Evolutionary conservation across 2,888 invertebrate genomes (phyloP).

Genomic region (Xanthorhoe designata): DNA sequence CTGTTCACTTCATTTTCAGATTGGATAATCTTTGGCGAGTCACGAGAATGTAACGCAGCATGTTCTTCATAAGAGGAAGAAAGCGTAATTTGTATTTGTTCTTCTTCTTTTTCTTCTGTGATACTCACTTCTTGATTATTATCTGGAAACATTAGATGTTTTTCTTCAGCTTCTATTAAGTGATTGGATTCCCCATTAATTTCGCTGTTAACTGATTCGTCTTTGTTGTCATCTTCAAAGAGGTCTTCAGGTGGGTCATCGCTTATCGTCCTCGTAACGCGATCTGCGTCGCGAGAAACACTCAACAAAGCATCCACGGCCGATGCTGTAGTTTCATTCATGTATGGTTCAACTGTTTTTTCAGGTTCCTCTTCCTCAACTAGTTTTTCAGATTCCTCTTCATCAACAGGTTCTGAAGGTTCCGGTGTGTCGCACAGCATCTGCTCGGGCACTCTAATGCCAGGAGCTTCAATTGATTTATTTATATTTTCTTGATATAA

Average conservation of each 20-base stretch:
- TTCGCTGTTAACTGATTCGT: slow-evolving; percentile 42
- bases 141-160: slow-evolving; percentile 14
- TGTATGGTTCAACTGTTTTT: slow-evolving; percentile 56
- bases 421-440: slow-evolving; percentile 35
- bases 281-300: slow-evolving; percentile 75
- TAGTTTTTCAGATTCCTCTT: slow-evolving; percentile 48
- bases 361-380: slow-evolving; percentile 44
- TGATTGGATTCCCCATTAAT: slow-evolving; percentile 49
- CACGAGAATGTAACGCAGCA: neutral
- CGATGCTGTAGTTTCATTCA: slow-evolving; percentile 77
- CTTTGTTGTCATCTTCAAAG: slow-evolving; percentile 76
- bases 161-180: slow-evolving; percentile 7
- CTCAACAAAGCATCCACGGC: slow-evolving; percentile 80
- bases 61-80: slow-evolving; percentile 11
- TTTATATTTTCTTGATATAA: slow-evolving; percentile 28
- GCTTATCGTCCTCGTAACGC: slow-evolving; percentile 73
- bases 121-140: slow-evolving; percentile 22
- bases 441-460: slow-evolving; percentile 42
- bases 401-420: slow-evolving; percentile 22
- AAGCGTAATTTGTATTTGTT: slow-evolving; percentile 14
- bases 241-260: slow-evolving; percentile 78
- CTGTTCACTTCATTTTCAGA: slow-evolving; percentile 14
- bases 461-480: slow-evolving; percentile 29
- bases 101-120: slow-evolving; percentile 23
- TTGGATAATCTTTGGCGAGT: neutral